Evolutionary conservation across 2,113 vertebrate genomes (phyloP).

Genomic region (Delphinapterus leucas): DNA sequence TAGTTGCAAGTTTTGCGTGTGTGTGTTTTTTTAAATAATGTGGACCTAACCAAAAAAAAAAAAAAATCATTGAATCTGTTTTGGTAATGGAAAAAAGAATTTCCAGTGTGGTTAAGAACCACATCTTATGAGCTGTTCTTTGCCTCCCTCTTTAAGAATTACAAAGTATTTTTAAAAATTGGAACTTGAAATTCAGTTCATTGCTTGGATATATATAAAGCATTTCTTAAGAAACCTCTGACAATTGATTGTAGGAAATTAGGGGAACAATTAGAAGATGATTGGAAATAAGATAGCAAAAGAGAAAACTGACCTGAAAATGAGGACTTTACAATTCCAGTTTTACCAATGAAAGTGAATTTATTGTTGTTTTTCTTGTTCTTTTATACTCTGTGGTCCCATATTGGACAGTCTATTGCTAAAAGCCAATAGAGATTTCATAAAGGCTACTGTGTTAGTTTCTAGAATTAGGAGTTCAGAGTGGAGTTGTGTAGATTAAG

Average conservation of each 20-base stretch:
- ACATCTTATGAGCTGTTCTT: slow-evolving; percentile 55
- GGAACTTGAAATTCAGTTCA: slow-evolving; percentile 43
- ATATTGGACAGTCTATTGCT: neutral
- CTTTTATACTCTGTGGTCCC: neutral
- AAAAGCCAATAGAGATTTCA: neutral
- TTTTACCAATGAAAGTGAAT: neutral
- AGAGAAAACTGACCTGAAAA: neutral
- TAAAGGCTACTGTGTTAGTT: neutral
- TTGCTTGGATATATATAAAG: slow-evolving; percentile 29
- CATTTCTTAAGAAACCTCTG: slow-evolving; percentile 55
- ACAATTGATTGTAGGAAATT: slow-evolving; percentile 1
- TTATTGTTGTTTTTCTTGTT: slow-evolving; percentile 20
- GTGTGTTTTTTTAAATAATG: slow-evolving; percentile 21
- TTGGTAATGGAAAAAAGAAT: slow-evolving; percentile 63
- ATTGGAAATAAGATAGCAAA: neutral
- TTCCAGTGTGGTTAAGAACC: slow-evolving; percentile 55
- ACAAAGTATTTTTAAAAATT: slow-evolving; percentile 44
- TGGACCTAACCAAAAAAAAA: neutral
- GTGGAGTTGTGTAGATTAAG: neutral
- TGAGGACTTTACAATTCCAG: neutral
- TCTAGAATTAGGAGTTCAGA: slow-evolving; percentile 8
- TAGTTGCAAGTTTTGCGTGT: neutral
- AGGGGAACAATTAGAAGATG: neutral
- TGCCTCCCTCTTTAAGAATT: slow-evolving; percentile 55
- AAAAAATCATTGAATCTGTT: slow-evolving; percentile 32